These are phyloP conservation scores for Sinodicranocentrus sp. DNA, from an alignment of 2,888 invertebrate species.

Conservation along the genomic window DNA sequence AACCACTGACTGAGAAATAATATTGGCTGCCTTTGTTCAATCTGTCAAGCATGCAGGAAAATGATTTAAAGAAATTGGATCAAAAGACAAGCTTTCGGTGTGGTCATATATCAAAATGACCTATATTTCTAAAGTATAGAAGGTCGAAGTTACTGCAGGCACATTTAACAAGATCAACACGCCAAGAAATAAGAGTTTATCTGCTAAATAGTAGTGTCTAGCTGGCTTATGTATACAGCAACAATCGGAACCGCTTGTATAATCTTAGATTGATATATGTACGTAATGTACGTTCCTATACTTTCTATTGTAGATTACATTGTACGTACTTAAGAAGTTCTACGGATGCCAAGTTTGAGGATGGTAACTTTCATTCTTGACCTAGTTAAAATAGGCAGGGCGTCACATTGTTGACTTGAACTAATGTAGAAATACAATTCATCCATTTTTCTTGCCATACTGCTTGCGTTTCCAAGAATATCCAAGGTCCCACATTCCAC, in stretches of 20 bases:
- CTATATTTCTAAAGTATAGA: conserved; percentile 22
- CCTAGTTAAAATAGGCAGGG: conserved; percentile 21
- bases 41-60: conserved; percentile 9
- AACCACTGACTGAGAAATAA: not conserved
- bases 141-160: conserved; percentile 14
- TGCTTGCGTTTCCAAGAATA: not conserved
- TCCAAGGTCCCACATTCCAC: too few species aligned
- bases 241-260: too few species aligned
- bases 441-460: not conserved
- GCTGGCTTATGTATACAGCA: too few species aligned
- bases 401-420: conserved; percentile 44
- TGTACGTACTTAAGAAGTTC: too few species aligned
- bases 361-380: conserved; percentile 33
- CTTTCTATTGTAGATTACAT: too few species aligned
- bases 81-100: conserved; percentile 9
- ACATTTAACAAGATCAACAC: too few species aligned
- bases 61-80: conserved; percentile 46
- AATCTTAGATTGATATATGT: too few species aligned
- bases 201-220: too few species aligned
- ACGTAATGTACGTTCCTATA: too few species aligned
- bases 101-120: conserved; percentile 28
- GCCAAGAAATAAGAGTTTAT: too few species aligned
- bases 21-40: conserved; percentile 5
- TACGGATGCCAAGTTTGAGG: conserved; percentile 44
- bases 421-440: conserved; percentile 35